A percentile compares a stretch with the other conserved stretches of the same genome.
phyloP scores from a whole-genome alignment of 2,797 vertebrate genomes.

The Scomberomorus guttatus region DNA sequence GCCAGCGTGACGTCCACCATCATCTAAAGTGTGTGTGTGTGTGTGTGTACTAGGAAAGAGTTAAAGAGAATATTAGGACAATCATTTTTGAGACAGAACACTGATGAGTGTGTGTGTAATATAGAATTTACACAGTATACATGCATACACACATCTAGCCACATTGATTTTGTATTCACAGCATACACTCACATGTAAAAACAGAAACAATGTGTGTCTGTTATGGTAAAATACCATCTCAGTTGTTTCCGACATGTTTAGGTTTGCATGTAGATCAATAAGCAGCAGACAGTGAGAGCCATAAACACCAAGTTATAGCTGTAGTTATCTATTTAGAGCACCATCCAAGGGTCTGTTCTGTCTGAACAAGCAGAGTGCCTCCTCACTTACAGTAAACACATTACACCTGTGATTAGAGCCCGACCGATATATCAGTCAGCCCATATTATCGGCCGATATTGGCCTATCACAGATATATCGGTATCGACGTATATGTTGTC shows the following conservation, averaged over 20 bases:
- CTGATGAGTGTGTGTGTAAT: neutral
- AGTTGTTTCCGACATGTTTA: neutral
- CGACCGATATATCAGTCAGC: no score
- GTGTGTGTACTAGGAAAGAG: conserved; percentile 16
- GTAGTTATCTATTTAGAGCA: neutral
- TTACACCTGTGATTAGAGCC: neutral
- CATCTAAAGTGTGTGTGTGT: conserved; percentile 54
- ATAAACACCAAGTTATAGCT: conserved; percentile 3
- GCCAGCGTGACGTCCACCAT: conserved; percentile 91
- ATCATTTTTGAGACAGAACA: neutral
- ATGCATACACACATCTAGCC: conserved; percentile 1
- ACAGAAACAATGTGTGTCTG: neutral
- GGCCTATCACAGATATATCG: no score
- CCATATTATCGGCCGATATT: no score
- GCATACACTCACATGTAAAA: neutral
- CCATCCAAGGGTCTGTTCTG: neutral
- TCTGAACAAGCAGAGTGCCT: neutral
- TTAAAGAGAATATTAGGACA: neutral
- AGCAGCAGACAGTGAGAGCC: neutral
- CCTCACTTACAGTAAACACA: neutral
- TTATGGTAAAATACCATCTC: neutral
- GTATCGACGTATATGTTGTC: no score
- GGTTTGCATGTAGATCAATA: neutral
- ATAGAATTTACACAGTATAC: neutral
- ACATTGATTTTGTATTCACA: neutral